Evolutionary conservation across 2,888 invertebrate genomes (phyloP).

Genomic region (Epinotia brunnichana): DNA sequence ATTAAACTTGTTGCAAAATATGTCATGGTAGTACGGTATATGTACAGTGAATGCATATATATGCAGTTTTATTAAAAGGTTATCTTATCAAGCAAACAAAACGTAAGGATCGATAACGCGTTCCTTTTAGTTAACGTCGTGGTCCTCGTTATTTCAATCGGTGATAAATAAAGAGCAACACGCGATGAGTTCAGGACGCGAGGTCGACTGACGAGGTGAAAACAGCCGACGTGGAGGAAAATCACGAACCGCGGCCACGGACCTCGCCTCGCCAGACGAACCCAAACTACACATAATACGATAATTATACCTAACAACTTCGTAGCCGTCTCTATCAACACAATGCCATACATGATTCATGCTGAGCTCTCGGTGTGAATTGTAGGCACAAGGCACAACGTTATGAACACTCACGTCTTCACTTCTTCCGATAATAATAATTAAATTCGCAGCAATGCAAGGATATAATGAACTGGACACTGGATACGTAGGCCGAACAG

Average conservation of each 20-base stretch:
- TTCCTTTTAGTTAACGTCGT: not conserved
- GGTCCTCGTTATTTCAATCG: constrained; percentile 24
- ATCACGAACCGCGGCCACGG: constrained; percentile 52
- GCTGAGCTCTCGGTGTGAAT: constrained; percentile 45
- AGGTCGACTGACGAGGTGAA: constrained; percentile 51
- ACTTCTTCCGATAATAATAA: constrained; percentile 31
- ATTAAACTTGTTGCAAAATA: constrained; percentile 40
- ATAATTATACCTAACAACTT: constrained; percentile 63
- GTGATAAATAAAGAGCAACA: constrained; percentile 25
- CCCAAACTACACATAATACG: constrained; percentile 51
- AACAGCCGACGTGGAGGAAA: constrained; percentile 52
- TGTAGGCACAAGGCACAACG: constrained; percentile 46
- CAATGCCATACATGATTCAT: constrained; percentile 66
- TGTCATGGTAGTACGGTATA: constrained; percentile 18
- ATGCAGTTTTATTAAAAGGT: constrained; percentile 9
- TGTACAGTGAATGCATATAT: constrained; percentile 12
- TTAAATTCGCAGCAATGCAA: constrained; percentile 33
- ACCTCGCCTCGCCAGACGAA: constrained; percentile 58
- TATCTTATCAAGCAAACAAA: constrained; percentile 33
- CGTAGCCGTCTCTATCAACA: constrained; percentile 54
- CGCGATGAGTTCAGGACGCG: constrained; percentile 44
- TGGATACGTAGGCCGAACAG: constrained; percentile 48
- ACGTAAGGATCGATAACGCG: constrained; percentile 10
- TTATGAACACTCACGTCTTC: constrained; percentile 51
- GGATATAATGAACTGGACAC: constrained; percentile 39